Base-by-base conservation (phyloP, 37 sponge, comb jelly and placozoan species). In the Ianthella basta region DNA sequence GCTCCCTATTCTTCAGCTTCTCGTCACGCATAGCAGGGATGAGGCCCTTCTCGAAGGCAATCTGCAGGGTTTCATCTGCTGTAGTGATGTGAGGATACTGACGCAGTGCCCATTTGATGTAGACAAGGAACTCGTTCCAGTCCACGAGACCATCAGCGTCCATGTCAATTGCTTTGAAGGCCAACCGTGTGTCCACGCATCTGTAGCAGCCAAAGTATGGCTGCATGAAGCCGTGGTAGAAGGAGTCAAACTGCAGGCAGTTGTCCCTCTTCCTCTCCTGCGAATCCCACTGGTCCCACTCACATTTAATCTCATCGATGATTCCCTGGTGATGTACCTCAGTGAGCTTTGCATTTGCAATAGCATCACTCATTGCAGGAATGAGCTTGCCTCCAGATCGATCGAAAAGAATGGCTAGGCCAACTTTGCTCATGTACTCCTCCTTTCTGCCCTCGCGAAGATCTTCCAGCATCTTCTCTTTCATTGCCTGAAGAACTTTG, bases 161-260 rank as follows among this genome's bases (percentile, higher is more conserved):
- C 96, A 95, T 95, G 79, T 95, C 96, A 0, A 95, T 54, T 1
- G 92, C 91, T 60, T 69, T 85, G 15, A 95, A 56, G 3, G 84
- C 96, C 44, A 82, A 79, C 60, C 83, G 85, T 0, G 90, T 88
- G 35, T 83, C 81, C 54, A 4, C 64, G 34, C 96, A 95, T 16
- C 89, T 74, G 85, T 90, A 95, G 89, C 95, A 94, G 55, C 95
- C 95, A 84, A 94, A 89, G 88, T 94, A 94, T 20, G 95, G 91
- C 55, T 88, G 86, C 95, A 95, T 91, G 86, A 95, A 95, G 12
- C 88, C 92, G 53, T 87, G 63, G 83, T 95, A 95, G 91, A 95
- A 95, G 56, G 83, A 79, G 70, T 92, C 89, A 73, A 92, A 95
- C 44, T 86, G 61, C 24, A 95, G 55, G 53, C 86, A 69, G 50